phyloP scores from a whole-genome alignment of 2,888 invertebrate species.

The Pristionchus japonicus region DNA sequence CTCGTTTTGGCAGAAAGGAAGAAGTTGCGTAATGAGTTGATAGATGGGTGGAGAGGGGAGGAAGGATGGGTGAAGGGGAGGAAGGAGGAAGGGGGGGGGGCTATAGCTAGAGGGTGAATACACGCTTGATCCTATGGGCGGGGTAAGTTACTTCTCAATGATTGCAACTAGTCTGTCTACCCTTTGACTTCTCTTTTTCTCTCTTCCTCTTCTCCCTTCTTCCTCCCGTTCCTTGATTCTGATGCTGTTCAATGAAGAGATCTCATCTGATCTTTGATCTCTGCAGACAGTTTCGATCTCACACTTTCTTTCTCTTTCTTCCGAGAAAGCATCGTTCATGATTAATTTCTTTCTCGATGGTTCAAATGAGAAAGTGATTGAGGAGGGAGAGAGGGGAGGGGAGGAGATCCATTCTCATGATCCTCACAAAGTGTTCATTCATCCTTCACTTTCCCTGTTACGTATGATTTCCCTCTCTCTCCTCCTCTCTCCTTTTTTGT shows the following conservation, averaged over 20 bases:
- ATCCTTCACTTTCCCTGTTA: conserved; percentile 33
- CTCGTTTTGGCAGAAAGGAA: conserved; percentile 9
- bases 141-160: neutral
- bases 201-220: neutral
- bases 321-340: neutral
- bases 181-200: conserved; percentile 10
- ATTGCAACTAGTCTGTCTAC: conserved; percentile 31
- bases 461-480: conserved; percentile 32
- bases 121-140: neutral
- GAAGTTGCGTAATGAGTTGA: conserved; percentile 20
- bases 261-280: neutral
- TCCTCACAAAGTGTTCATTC: conserved; percentile 29
- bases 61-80: too few species aligned
- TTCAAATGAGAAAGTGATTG: neutral
- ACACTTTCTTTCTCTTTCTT: neutral
- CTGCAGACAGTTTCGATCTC: neutral
- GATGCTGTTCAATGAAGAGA: neutral
- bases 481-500: conserved; percentile 46
- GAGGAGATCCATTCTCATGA: neutral
- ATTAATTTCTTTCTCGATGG: neutral
- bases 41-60: neutral
- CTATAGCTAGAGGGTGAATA: conserved; percentile 12
- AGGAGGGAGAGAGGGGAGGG: neutral
- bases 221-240: neutral
- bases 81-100: neutral